Evolutionary conservation across 2,113 vertebrate genomes (phyloP).

Genomic region (Mixornis gularis): DNA sequence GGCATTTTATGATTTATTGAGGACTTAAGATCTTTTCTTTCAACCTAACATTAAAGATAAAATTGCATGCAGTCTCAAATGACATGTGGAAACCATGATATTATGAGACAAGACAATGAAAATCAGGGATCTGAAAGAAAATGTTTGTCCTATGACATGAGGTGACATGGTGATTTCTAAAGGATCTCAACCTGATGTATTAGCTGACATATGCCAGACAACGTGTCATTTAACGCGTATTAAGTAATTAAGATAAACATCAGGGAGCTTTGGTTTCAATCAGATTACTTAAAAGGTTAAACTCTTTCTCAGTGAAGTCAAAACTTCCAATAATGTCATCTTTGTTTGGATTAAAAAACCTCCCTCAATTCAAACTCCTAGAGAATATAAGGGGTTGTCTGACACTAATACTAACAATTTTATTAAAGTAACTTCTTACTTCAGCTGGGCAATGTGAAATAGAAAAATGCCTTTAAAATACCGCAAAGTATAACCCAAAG

Average conservation of each 20-base stretch:
- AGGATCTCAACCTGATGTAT: background rate
- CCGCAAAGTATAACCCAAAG: background rate
- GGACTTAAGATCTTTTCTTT: background rate
- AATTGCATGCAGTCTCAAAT: background rate
- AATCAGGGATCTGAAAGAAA: background rate
- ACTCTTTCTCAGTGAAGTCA: background rate
- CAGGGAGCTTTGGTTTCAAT: conserved; percentile 14
- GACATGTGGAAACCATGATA: background rate
- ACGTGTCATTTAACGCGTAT: background rate
- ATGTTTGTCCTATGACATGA: background rate
- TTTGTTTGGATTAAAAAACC: background rate
- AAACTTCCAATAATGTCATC: background rate
- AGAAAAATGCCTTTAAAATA: background rate
- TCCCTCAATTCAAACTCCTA: background rate
- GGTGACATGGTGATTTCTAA: background rate
- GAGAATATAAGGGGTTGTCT: background rate
- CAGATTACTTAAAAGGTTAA: conserved; percentile 45
- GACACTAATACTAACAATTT: background rate
- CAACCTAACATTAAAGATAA: background rate
- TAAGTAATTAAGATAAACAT: conserved; percentile 31
- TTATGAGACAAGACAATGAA: background rate
- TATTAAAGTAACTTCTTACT: background rate
- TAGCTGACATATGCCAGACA: background rate
- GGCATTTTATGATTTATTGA: background rate
- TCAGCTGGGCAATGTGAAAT: background rate